Evolutionary conservation across 2,888 invertebrate genomes (phyloP), one percentile per base, ranked within the genome.

Genomic region (Orthosia gothica): DNA sequence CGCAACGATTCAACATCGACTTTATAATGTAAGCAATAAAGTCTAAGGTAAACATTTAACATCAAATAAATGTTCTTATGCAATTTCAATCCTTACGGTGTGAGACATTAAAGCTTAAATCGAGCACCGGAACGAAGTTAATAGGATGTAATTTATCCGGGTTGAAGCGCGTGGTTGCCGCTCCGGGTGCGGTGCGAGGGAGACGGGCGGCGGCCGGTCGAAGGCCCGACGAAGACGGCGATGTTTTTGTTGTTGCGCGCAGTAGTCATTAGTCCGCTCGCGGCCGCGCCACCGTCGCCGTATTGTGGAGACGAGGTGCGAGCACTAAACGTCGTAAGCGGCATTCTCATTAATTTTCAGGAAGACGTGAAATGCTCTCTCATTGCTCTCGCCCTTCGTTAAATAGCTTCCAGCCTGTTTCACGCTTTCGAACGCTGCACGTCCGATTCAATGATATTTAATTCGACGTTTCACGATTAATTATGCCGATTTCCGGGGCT

Each of bases 131-230:
- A 93, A 94, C 92, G 91, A 91, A 94, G 95, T 95, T 96, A 95
- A 96, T 96, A 96, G 95, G 96, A 95, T 95, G 95, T 96, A 96
- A 96, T 96, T 95, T 95, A 96, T 96, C 95, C 95, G 95, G 93
- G 95, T 94, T 92, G 92, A 92, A 93, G 88, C 91, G 95, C 94
- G 93, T 91, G 93, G 96, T 95, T 95, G 96, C 95, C 96, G 94
- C 92, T 94, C 93, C 92, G 95, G 93, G 92, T 93, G 91, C 88
- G 80, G 95, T 91, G 93, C 78, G 93, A 95, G 87, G 81, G 94
- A 93, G 93, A 95, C 89, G 90, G 79, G 78, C 67, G 79, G 63
- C 65, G 76, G 72, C 79, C 74, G 66, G 74, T 77, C 61, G 79
- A 70, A 76, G 45, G 86, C 70, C 65, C 65, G 86, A 91, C 83